These are phyloP conservation scores for Yponomeuta malinellus DNA, from an alignment of 2,888 invertebrate species.

Conservation along the genomic window DNA sequence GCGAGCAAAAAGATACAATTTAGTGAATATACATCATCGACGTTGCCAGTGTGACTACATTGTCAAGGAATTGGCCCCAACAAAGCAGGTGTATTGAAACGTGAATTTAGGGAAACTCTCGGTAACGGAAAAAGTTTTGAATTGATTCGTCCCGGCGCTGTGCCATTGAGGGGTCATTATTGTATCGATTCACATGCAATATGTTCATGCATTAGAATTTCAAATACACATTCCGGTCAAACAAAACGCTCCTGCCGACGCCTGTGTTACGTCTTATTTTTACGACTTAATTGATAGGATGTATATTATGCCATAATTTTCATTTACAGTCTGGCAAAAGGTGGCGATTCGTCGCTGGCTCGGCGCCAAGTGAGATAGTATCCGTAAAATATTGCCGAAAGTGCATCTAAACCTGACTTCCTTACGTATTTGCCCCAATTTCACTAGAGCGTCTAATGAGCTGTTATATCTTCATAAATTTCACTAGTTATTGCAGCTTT, in stretches of 20 bases:
- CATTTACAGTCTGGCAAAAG: slow-evolving; percentile 37
- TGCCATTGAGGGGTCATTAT: neutral
- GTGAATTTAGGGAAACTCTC: neutral
- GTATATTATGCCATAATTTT: slow-evolving; percentile 5
- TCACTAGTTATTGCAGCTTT: neutral
- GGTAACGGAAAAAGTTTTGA: slow-evolving; percentile 54
- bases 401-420: slow-evolving; percentile 39
- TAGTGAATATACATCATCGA: neutral
- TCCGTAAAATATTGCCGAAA: slow-evolving; percentile 46
- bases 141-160: slow-evolving; percentile 42
- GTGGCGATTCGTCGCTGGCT: slow-evolving; percentile 48
- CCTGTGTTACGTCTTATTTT: neutral
- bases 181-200: neutral
- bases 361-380: slow-evolving; percentile 45
- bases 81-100: neutral
- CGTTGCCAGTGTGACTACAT: neutral
- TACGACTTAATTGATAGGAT: slow-evolving; percentile 12
- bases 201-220: neutral
- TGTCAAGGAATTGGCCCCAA: slow-evolving; percentile 4
- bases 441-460: slow-evolving; percentile 14
- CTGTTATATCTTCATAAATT: slow-evolving; percentile 1
- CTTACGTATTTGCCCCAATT: slow-evolving; percentile 31
- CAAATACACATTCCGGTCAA: neutral
- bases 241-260: neutral
- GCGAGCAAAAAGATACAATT: neutral